phyloP scores from a whole-genome alignment of 2,113 vertebrate species.

The Sterna hirundo region DNA sequence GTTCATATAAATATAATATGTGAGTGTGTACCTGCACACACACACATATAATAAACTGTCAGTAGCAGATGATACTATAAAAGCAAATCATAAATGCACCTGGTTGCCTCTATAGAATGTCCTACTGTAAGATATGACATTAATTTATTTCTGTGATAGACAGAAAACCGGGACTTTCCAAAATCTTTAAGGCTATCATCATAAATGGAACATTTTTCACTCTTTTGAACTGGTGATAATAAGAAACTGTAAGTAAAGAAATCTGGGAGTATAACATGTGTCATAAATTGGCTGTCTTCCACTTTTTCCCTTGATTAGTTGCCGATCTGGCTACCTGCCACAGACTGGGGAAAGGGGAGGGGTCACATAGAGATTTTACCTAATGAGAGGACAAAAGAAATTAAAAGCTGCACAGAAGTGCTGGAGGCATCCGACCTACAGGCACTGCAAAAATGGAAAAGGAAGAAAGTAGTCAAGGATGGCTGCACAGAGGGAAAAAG shows the following conservation, averaged over 20 bases:
- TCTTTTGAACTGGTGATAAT: slow-evolving; percentile 19
- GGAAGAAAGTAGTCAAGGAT: neutral
- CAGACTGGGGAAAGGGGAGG: neutral
- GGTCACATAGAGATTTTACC: neutral
- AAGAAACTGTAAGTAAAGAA: slow-evolving; percentile 1
- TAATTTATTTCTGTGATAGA: neutral
- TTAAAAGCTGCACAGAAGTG: neutral
- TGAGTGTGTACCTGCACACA: neutral
- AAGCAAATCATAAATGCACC: neutral
- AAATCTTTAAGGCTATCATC: neutral
- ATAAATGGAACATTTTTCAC: slow-evolving; percentile 14
- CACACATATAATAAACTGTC: neutral
- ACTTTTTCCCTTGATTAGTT: slow-evolving; percentile 1
- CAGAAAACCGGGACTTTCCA: neutral
- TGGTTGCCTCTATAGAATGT: neutral
- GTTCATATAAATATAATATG: neutral
- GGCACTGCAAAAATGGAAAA: neutral
- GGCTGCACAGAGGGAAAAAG: neutral
- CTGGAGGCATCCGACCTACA: neutral
- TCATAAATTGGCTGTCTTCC: neutral
- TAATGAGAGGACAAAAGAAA: neutral
- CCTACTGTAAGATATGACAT: neutral
- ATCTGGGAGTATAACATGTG: neutral
- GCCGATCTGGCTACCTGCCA: neutral
- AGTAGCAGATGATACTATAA: neutral